Percentiles rank a stretch among this genome's conserved stretches.
Conservation (phyloP, 1,140 invertebrate genomes). For the Drosophila punjabiensis region DNA sequence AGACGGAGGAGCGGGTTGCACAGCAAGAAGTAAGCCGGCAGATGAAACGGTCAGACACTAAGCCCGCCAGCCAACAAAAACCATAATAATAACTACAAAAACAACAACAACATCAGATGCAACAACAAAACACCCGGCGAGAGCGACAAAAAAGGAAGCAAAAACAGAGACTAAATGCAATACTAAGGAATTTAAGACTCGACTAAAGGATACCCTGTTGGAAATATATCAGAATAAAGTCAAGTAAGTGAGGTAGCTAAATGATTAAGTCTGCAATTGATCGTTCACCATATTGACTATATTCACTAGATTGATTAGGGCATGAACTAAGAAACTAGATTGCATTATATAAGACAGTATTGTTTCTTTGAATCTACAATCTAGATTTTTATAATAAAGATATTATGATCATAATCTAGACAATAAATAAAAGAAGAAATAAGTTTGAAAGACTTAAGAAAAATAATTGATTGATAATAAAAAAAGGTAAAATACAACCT, state of each 20-base stretch:
- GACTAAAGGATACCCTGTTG: background rate
- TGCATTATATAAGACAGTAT: no score
- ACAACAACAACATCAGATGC: conserved; percentile 33
- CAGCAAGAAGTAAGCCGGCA: conserved; percentile 55
- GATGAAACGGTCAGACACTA: conserved; percentile 63
- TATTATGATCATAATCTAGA: no score
- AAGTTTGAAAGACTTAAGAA: background rate
- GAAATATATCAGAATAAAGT: background rate
- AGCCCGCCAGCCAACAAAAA: conserved; percentile 36
- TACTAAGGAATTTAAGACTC: background rate
- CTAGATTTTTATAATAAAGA: no score
- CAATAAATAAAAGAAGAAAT: no score
- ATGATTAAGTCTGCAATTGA: background rate
- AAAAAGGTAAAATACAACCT: background rate
- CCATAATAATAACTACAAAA: conserved; percentile 11
- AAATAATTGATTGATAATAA: no score
- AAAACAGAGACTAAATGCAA: conserved; percentile 30
- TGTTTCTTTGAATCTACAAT: no score
- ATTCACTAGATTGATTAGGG: no score
- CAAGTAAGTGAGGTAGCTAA: background rate
- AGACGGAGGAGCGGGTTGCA: background rate
- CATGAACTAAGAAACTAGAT: no score
- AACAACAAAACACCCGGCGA: conserved; percentile 77
- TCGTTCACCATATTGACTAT: no score
- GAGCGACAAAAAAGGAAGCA: conserved; percentile 31